phyloP scores from a whole-genome alignment of 2,113 vertebrate genomes.

The Notothenia coriiceps region DNA sequence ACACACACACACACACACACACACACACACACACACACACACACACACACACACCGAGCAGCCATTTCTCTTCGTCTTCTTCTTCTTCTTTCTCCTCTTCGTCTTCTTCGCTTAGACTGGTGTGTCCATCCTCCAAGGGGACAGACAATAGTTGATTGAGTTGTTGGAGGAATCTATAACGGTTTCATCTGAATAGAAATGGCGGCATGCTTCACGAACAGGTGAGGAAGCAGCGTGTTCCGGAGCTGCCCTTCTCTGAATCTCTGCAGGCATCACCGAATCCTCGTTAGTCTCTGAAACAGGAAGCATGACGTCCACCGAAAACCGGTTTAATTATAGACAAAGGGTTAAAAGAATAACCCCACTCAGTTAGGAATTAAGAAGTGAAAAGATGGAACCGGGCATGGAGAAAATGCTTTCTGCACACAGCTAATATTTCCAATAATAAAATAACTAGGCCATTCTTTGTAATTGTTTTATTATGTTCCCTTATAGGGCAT shows the following conservation, averaged over 20 bases:
- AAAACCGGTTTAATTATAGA: too few relatives aligned
- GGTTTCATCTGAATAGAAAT: conserved; percentile 41
- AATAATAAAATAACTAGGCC: too few relatives aligned
- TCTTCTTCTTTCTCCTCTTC: conserved; percentile 20
- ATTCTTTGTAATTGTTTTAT: neutral
- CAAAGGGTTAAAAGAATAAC: too few relatives aligned
- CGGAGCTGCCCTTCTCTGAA: conserved; percentile 37
- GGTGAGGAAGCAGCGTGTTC: conserved; percentile 71
- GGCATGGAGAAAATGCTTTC: too few relatives aligned
- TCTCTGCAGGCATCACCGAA: conserved; percentile 10
- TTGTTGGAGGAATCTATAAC: conserved; percentile 3
- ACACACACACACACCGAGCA: conserved; percentile 17
- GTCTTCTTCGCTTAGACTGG: conserved; percentile 25
- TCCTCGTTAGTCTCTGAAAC: conserved; percentile 13
- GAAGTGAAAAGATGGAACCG: too few relatives aligned
- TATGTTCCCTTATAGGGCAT: neutral
- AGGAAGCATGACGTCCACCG: neutral
- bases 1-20: too few relatives aligned
- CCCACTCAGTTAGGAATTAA: too few relatives aligned
- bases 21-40: too few relatives aligned
- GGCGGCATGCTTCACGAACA: conserved; percentile 34
- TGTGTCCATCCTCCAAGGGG: conserved; percentile 37
- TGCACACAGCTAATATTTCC: too few relatives aligned
- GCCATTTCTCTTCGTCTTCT: conserved; percentile 35
- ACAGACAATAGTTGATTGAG: conserved; percentile 52